These are phyloP conservation scores for Sclerodermus sp. DNA, from an alignment of 2,888 invertebrate species.

Conservation along the genomic window DNA sequence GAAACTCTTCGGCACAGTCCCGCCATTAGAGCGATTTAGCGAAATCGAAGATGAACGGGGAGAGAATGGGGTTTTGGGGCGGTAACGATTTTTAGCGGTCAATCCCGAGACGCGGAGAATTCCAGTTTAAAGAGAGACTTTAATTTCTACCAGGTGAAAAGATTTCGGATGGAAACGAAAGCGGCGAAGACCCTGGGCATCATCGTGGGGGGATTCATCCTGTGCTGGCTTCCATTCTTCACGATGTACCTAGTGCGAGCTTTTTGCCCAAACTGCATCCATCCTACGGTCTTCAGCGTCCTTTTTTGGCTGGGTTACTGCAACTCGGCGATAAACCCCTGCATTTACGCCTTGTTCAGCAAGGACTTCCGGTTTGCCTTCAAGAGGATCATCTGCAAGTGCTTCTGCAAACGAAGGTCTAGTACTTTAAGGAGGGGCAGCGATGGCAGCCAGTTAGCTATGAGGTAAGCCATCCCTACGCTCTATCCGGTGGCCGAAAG, in stretches of 20 bases:
- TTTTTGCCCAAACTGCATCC: slow-evolving; percentile 84
- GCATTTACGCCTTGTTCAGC: slow-evolving; percentile 92
- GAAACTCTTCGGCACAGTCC: too few species aligned
- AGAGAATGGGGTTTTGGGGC: too few species aligned
- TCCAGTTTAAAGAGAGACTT: too few species aligned
- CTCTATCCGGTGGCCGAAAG: too few species aligned
- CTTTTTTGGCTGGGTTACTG: slow-evolving; percentile 98
- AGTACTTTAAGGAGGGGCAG: slow-evolving; percentile 54
- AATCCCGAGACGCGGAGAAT: too few species aligned
- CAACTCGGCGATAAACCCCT: slow-evolving; percentile 94
- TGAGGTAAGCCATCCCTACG: slow-evolving; percentile 34
- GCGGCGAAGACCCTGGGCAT: slow-evolving; percentile 96
- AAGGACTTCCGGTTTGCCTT: slow-evolving; percentile 95
- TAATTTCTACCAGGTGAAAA: slow-evolving; percentile 67
- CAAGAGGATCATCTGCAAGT: slow-evolving; percentile 87
- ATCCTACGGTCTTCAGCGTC: slow-evolving; percentile 82
- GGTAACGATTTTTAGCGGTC: too few species aligned
- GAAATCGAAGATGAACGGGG: too few species aligned
- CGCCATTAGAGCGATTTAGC: too few species aligned
- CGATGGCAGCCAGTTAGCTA: slow-evolving; percentile 51
- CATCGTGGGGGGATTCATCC: slow-evolving; percentile 94
- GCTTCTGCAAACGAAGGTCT: slow-evolving; percentile 68
- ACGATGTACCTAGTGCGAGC: slow-evolving; percentile 90
- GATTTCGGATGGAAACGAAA: slow-evolving; percentile 94
- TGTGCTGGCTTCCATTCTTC: slow-evolving; percentile 97